Base-by-base conservation (phyloP, 2,888 invertebrate species). In the Oxytorus armatus region DNA sequence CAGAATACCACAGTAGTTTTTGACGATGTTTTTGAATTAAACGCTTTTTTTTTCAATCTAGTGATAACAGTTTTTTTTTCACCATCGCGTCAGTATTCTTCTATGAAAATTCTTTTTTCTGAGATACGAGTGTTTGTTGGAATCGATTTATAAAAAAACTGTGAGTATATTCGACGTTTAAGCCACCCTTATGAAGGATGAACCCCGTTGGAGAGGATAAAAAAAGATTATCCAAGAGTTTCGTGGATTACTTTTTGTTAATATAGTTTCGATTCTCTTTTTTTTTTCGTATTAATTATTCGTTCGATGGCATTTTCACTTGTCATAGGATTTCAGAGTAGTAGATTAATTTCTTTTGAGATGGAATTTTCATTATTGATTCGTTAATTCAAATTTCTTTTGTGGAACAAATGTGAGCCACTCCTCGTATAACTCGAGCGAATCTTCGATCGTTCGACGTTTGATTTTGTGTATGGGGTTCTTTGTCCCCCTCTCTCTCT, bases 361-460 rank as follows among this genome's bases (percentile, higher is more conserved):
- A 8, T 18, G 16, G 8, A 33, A 33, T 11, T 33, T 57, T 36
- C 25, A 55, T 55, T 1, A n/a, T 18, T 0, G 16, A 8, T 29
- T 44, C 25, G 44, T 63, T 4, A 25, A 23, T n/a, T 14, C 7
- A 3, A 5, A 7, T 16, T 4, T 11, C 25, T 47, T 18, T 1
- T 29, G 25, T 49, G 3, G 5, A n/a, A 49, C 21, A 49, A 49
- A 61, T 36, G 42, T 44, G 47, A 47, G 42, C 44, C 55, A 39
- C 78, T 73, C 66, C 66, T 53, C 49, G 53, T 25, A 33, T 36
- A 14, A 55, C 36, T 79, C 72, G 42, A 1, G 29, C 29, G 57
- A 69, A 65, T 72, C 39, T 74, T 80, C 80, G 69, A 82, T 81
- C 66, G 18, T 78, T 78, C 73, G 42, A 68, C 55, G 66, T 83